Evolutionary conservation across 2,888 invertebrate genomes (phyloP).

Genomic region (Kryphioiulus occultus): DNA sequence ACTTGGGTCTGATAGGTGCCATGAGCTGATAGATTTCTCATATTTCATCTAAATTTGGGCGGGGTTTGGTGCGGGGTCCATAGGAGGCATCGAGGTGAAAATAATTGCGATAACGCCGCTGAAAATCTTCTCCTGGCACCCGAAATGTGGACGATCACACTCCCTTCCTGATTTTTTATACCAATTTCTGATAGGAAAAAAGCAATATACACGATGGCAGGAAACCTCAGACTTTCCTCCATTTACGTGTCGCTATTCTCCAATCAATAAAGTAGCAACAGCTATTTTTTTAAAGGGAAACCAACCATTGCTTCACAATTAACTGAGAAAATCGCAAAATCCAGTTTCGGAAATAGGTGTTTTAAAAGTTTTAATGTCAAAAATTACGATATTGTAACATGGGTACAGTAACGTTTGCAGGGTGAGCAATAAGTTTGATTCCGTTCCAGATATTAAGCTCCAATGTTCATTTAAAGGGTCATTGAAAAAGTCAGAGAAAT

Average conservation of each 20-base stretch:
- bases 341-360: neutral
- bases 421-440: too few relatives aligned
- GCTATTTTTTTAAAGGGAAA: neutral
- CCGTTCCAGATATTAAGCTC: too few relatives aligned
- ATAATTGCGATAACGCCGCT: slow-evolving; percentile 2
- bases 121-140: neutral
- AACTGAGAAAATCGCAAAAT: neutral
- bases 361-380: neutral
- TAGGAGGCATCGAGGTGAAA: slow-evolving; percentile 15
- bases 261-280: neutral
- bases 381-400: neutral
- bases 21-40: slow-evolving; percentile 2
- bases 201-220: neutral
- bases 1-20: neutral
- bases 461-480: neutral
- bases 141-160: neutral
- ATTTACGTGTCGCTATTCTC: neutral
- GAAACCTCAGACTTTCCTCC: slow-evolving; percentile 4
- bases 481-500: too few relatives aligned
- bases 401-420: neutral
- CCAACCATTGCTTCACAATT: neutral
- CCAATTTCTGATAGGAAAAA: neutral
- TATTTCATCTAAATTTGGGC: slow-evolving; percentile 11
- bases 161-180: neutral
- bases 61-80: neutral